A percentile compares a stretch with the other conserved stretches of the same genome.
Evolutionary conservation across 92 coral and sea anemone genomes (phyloP).

Genomic region (Actinernus sp.): DNA sequence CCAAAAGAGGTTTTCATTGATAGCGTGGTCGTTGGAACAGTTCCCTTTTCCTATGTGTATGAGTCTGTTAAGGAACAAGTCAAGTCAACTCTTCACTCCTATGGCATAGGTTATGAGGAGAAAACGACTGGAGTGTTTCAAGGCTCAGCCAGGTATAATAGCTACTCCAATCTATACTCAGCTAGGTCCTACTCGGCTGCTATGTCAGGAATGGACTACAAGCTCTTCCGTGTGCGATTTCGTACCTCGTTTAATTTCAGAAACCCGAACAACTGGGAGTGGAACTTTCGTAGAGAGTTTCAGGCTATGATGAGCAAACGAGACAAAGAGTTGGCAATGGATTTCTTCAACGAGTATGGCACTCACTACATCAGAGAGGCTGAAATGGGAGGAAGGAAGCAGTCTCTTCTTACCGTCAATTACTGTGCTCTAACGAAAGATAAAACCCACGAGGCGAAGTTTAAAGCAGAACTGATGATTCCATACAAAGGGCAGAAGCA

Average conservation of each 20-base stretch:
- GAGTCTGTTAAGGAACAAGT: no score
- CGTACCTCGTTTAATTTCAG: background rate
- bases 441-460: background rate
- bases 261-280: constrained; percentile 7
- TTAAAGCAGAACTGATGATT: constrained; percentile 2
- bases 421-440: constrained; percentile 2
- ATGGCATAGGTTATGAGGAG: no score
- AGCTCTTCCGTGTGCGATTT: constrained; percentile 6
- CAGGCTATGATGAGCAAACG: background rate
- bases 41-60: no score
- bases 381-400: constrained; percentile 19
- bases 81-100: no score
- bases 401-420: constrained; percentile 10
- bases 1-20: no score
- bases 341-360: constrained; percentile 24
- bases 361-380: constrained; percentile 12
- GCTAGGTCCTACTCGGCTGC: background rate
- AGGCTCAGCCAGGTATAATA: constrained; percentile 1
- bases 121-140: constrained; percentile 9
- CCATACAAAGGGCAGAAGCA: constrained; percentile 8
- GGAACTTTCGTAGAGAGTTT: constrained; percentile 2
- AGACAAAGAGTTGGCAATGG: constrained; percentile 3
- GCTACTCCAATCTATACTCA: constrained; percentile 3
- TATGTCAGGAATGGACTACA: constrained; percentile 11
- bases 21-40: no score